These are phyloP conservation scores for Parapsyche elsis DNA, from an alignment of 1,140 invertebrate species.

Conservation along the genomic window DNA sequence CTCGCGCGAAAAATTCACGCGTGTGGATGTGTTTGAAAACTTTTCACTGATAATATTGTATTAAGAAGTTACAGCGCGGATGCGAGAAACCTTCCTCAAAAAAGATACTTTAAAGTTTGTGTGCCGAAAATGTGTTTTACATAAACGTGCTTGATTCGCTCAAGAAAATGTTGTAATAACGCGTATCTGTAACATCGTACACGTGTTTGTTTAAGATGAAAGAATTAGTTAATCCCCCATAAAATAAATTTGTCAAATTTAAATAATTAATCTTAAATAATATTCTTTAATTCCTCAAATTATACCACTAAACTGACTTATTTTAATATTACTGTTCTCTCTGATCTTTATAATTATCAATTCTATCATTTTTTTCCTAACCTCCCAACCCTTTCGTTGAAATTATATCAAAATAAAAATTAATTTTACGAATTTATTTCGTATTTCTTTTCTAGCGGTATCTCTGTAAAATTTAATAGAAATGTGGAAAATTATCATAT, in stretches of 20 bases:
- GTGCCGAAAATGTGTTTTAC: conserved; percentile 9
- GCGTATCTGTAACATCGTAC: neutral
- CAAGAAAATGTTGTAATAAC: neutral
- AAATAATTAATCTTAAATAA: no score
- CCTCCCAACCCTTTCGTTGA: neutral
- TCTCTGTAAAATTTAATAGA: no score
- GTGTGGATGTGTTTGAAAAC: neutral
- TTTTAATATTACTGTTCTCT: no score
- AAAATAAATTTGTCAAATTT: no score
- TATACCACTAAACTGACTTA: neutral
- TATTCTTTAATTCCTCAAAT: neutral
- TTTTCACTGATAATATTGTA: conserved; percentile 11
- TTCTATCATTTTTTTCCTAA: no score
- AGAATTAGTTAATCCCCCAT: no score
- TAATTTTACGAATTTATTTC: neutral
- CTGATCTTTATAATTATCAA: neutral
- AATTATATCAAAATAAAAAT: no score
- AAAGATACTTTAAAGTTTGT: neutral
- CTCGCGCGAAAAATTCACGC: neutral
- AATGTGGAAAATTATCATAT: neutral
- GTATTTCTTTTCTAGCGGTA: neutral
- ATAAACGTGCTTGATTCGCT: conserved; percentile 7
- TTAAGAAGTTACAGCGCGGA: neutral
- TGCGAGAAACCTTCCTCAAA: neutral
- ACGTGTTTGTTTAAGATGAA: no score